phyloP scores from a whole-genome alignment of 2,113 vertebrate genomes.

The Jacana jacana region DNA sequence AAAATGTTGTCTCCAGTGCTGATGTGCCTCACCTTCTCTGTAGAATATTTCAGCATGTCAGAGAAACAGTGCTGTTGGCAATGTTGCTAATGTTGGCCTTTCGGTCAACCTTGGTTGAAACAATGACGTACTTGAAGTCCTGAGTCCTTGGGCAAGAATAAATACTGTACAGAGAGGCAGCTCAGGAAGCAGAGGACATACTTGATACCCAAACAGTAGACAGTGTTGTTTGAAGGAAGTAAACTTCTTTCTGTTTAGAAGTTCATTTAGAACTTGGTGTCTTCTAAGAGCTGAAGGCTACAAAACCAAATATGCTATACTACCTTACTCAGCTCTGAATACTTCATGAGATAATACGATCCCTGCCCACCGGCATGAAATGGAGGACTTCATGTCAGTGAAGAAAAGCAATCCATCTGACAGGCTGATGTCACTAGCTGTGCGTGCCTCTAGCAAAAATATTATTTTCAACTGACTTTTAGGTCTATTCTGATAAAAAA shows the following conservation, averaged over 20 bases:
- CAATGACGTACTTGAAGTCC: background rate
- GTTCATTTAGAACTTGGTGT: background rate
- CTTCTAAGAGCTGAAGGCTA: background rate
- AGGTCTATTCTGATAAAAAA: background rate
- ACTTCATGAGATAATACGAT: background rate
- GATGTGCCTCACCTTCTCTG: background rate
- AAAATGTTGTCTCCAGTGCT: background rate
- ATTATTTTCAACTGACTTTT: background rate
- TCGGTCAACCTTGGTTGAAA: constrained; percentile 17
- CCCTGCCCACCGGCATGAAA: background rate
- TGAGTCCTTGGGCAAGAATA: background rate
- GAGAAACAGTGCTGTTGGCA: background rate
- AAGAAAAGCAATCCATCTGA: background rate
- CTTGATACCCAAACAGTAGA: background rate
- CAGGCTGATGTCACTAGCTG: background rate
- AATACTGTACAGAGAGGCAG: background rate
- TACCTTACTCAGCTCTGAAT: background rate
- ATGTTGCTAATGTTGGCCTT: background rate
- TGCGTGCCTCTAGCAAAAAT: background rate
- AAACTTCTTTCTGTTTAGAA: too few species aligned
- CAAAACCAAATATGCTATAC: background rate
- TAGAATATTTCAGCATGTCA: constrained; percentile 3
- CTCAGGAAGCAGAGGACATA: background rate
- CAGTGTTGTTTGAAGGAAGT: background rate
- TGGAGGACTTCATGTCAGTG: background rate